A percentile compares a stretch with the other conserved stretches of the same genome.
Evolutionary conservation across 2,113 vertebrate genomes (phyloP).

Genomic region (Pelodiscus sinensis): DNA sequence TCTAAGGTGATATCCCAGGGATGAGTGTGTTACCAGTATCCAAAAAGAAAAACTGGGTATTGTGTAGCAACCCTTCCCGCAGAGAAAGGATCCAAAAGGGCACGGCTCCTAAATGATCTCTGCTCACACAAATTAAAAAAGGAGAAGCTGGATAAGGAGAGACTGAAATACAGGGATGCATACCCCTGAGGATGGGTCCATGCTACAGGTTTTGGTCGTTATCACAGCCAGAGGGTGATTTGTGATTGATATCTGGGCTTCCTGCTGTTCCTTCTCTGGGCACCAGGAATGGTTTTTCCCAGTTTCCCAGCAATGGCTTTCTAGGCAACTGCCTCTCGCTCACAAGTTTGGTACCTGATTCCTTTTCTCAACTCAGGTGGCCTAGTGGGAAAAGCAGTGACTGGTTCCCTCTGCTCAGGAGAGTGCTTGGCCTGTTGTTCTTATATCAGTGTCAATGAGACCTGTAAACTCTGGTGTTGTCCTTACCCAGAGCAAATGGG

Average conservation of each 20-base stretch:
- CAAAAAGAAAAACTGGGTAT: not conserved
- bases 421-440: not conserved
- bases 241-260: not conserved
- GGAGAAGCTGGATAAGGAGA: not conserved
- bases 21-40: not conserved
- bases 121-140: fast-evolving
- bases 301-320: not conserved
- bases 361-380: not conserved
- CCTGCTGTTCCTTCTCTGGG: not conserved
- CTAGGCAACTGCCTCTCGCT: not conserved
- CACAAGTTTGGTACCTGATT: not conserved
- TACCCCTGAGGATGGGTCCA: not conserved
- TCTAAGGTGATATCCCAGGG: not conserved
- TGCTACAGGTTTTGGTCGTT: not conserved
- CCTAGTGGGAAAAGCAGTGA: not conserved
- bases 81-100: not conserved
- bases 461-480: slow-evolving; percentile 1
- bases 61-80: not conserved
- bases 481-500: not conserved
- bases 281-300: not conserved
- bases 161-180: not conserved
- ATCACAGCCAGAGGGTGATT: not conserved
- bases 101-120: not conserved
- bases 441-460: not conserved
- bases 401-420: fast-evolving